These are phyloP conservation scores for Anguilla rostrata DNA, from an alignment of 2,113 vertebrate genomes.

Conservation along the genomic window DNA sequence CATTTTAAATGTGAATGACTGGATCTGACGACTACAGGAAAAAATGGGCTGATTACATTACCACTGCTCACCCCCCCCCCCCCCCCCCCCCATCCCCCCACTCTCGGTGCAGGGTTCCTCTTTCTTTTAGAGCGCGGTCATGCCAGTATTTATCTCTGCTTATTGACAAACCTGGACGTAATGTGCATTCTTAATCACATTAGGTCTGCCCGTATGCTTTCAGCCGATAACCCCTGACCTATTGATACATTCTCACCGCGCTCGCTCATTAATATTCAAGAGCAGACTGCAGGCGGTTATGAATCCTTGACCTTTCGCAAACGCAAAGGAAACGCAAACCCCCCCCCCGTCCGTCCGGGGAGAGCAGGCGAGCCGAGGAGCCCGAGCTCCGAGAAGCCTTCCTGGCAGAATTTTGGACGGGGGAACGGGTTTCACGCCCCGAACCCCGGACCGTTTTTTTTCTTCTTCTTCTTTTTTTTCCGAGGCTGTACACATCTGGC, in stretches of 20 bases:
- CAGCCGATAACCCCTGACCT: constrained; percentile 66
- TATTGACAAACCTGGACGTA: constrained; percentile 49
- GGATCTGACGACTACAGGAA: not conserved
- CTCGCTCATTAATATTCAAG: constrained; percentile 69
- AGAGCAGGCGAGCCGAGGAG: constrained; percentile 1
- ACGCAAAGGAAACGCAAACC: not conserved
- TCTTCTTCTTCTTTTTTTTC: not conserved
- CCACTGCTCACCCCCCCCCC: not conserved
- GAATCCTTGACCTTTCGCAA: constrained; percentile 63
- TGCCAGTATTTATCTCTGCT: constrained; percentile 23
- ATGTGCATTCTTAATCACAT: constrained; percentile 63
- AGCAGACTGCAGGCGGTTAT: constrained; percentile 48
- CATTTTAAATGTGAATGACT: not conserved
- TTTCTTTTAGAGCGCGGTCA: not conserved
- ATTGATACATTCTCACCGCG: constrained; percentile 60
- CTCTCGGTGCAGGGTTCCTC: not conserved
- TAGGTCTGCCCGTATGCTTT: constrained; percentile 63
- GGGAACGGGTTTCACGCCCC: constrained; percentile 43
- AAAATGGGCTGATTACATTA: constrained; percentile 18
- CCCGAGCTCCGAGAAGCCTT: no score
- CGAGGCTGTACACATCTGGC: not conserved
- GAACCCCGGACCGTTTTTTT: not conserved
- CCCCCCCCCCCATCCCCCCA: not conserved
- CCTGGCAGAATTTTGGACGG: constrained; percentile 28
- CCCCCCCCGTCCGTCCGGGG: not conserved